Conservation (phyloP, 2,797 vertebrate genomes). For the Luscinia megarhynchos region DNA sequence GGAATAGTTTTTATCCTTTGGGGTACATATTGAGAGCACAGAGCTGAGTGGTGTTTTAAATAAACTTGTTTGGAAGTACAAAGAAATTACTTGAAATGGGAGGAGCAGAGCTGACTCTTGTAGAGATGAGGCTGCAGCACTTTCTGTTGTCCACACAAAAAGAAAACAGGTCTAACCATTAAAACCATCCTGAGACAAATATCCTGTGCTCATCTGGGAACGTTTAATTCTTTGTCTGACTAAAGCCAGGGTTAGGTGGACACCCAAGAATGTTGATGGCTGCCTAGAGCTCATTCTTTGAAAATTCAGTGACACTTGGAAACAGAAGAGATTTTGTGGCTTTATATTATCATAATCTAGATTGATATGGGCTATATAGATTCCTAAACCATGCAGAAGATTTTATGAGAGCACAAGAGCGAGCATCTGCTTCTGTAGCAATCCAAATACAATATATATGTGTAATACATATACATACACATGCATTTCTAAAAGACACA, state of each 20-base stretch:
- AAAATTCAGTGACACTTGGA: not conserved
- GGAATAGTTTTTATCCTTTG: not conserved
- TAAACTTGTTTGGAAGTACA: not conserved
- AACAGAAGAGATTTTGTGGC: not conserved
- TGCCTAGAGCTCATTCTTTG: not conserved
- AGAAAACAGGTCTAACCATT: not conserved
- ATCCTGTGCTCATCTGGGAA: not conserved
- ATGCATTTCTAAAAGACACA: not conserved
- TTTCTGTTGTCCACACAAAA: not conserved
- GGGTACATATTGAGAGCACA: not conserved
- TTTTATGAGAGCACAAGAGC: conserved; percentile 15
- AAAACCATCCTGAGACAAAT: not conserved
- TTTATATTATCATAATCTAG: conserved; percentile 15
- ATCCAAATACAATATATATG: not conserved
- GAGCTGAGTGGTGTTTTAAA: not conserved
- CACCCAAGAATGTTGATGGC: not conserved
- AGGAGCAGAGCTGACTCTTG: not conserved
- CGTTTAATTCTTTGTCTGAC: not conserved
- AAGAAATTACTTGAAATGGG: not conserved
- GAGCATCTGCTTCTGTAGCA: conserved; percentile 28
- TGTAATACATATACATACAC: not conserved
- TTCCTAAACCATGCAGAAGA: not conserved
- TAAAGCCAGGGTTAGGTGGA: not conserved
- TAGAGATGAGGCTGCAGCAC: not conserved
- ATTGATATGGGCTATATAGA: conserved; percentile 15